Percentiles rank a stretch among this genome's conserved stretches.
phyloP scores from a whole-genome alignment of 2,888 invertebrate species.

The Drosophila koepferae region DNA sequence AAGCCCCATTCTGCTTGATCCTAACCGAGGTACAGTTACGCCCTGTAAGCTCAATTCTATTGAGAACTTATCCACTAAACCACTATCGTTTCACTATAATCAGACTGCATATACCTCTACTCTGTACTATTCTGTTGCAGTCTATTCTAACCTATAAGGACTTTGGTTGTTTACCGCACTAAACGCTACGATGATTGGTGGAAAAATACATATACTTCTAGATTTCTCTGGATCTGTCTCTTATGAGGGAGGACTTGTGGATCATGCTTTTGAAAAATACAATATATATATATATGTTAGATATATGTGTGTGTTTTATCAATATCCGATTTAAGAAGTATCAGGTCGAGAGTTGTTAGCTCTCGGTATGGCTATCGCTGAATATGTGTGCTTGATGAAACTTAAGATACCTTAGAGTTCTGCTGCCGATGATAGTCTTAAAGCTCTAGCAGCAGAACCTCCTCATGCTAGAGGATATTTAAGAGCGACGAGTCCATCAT shows the following conservation, averaged over 20 bases:
- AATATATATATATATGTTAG: slow-evolving; percentile 19
- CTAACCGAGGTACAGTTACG: slow-evolving; percentile 50
- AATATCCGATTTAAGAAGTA: slow-evolving; percentile 27
- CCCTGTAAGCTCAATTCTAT: slow-evolving; percentile 43
- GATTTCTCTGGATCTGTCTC: slow-evolving; percentile 34
- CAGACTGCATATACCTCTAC: slow-evolving; percentile 46
- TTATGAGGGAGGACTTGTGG: slow-evolving; percentile 13
- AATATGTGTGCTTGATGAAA: slow-evolving; percentile 61
- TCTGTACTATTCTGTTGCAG: slow-evolving; percentile 23
- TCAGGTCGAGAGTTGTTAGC: slow-evolving; percentile 51
- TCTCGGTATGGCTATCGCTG: slow-evolving; percentile 74
- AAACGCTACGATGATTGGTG: slow-evolving; percentile 77
- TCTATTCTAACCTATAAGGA: slow-evolving; percentile 77
- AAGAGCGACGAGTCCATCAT: slow-evolving; percentile 89
- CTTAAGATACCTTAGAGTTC: slow-evolving; percentile 65
- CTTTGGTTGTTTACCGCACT: slow-evolving; percentile 80
- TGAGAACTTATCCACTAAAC: slow-evolving; percentile 58
- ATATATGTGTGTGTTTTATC: slow-evolving; percentile 16
- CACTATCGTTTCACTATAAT: slow-evolving; percentile 58
- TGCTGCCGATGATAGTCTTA: slow-evolving; percentile 70
- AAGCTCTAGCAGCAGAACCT: slow-evolving; percentile 85
- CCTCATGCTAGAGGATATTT: slow-evolving; percentile 85
- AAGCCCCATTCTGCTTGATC: slow-evolving; percentile 30
- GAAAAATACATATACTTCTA: slow-evolving; percentile 73
- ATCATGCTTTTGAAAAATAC: slow-evolving; percentile 41